These are phyloP conservation scores for Heteronetta atricapilla DNA, from an alignment of 2,113 vertebrate genomes.

Conservation along the genomic window DNA sequence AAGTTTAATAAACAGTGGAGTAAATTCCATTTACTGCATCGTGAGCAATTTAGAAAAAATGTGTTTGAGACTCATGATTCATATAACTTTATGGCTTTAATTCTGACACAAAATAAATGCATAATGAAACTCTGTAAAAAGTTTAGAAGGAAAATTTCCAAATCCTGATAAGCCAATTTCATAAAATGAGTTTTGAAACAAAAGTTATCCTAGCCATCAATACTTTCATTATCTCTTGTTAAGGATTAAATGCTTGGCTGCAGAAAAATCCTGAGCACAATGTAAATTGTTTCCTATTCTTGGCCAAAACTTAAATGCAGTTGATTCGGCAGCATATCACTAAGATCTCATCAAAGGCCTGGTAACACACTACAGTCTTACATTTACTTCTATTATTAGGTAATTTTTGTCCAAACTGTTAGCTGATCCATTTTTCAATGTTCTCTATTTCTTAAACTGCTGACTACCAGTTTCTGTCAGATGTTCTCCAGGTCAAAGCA, in stretches of 20 bases:
- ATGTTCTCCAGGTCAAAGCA: not conserved
- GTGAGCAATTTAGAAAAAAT: not conserved
- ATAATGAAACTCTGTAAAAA: not conserved
- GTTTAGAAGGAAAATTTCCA: not conserved
- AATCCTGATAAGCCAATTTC: not conserved
- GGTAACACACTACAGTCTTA: not conserved
- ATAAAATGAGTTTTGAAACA: not conserved
- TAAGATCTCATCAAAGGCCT: not conserved
- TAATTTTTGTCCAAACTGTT: not conserved
- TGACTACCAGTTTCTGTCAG: not conserved
- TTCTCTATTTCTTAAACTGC: not conserved
- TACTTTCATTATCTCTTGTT: not conserved
- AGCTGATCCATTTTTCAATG: not conserved
- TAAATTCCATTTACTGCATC: not conserved
- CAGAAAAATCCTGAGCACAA: not conserved
- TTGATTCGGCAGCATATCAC: not conserved
- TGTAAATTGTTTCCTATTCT: not conserved
- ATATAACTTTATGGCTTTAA: not conserved
- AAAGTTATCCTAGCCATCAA: not conserved
- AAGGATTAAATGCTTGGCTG: not conserved
- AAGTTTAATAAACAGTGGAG: not conserved
- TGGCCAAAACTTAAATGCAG: not conserved
- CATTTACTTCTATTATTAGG: not conserved
- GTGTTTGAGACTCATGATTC: not conserved
- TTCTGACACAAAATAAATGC: not conserved